Conservation (phyloP, 2,797 vertebrate genomes). For the Myiotriccus ornatus region DNA sequence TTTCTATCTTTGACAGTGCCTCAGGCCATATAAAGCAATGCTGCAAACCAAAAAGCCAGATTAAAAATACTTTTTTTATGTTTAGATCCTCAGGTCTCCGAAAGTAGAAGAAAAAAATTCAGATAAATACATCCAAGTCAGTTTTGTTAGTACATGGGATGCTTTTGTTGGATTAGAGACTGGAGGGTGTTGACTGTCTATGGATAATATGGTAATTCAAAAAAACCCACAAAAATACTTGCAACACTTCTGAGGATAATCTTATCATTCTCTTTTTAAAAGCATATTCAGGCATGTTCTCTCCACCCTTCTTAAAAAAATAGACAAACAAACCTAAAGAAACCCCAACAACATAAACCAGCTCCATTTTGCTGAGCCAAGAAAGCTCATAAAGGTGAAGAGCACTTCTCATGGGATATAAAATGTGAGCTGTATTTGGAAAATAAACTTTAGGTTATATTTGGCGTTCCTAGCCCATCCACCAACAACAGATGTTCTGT, state of each 20-base stretch:
- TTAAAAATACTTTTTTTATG: background rate
- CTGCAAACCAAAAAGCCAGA: background rate
- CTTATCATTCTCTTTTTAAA: constrained; percentile 4
- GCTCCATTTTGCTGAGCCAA: constrained; percentile 11
- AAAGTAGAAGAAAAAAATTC: background rate
- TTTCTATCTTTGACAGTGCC: background rate
- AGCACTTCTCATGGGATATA: constrained; percentile 6
- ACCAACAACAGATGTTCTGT: constrained; percentile 44
- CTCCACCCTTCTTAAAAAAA: background rate
- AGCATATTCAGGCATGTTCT: background rate
- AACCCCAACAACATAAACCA: background rate
- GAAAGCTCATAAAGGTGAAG: constrained; percentile 19
- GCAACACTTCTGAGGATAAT: background rate
- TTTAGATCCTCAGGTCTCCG: background rate
- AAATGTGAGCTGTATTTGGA: constrained; percentile 26
- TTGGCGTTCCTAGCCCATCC: constrained; percentile 12
- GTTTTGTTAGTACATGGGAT: background rate
- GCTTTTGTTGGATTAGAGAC: background rate
- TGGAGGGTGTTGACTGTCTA: background rate
- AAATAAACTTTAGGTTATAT: constrained; percentile 21
- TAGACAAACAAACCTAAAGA: background rate
- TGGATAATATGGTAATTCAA: background rate
- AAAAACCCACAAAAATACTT: background rate
- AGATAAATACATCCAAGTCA: background rate
- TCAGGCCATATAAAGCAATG: background rate